Evolutionary conservation across 1,140 invertebrate genomes (phyloP), one percentile per base, ranked within the genome.

Genomic region (Atta colombica): DNA sequence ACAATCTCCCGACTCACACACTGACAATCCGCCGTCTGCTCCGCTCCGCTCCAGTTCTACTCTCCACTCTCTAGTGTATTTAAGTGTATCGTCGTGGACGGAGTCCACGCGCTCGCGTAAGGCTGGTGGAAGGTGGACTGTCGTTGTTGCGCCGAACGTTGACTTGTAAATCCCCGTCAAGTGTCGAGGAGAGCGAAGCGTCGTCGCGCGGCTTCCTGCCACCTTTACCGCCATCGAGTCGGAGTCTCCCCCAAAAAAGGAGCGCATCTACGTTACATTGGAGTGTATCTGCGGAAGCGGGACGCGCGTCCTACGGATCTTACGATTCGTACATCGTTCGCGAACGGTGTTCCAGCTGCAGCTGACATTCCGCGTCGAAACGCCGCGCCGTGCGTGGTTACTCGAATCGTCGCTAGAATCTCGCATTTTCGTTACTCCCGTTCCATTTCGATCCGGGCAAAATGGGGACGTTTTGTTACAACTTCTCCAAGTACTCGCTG

Each of bases 401-500:
- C 2, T 5, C n/a, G 35, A 16, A 18, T 58, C 31, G 4, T 21
- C 53, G 6, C 10, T 35, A 21, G 55, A 75, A 39, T 31, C n/a
- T 39, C 55, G 18, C 31, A 8, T 58, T 58, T 21, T 58, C 28
- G 61, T 18, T n/a, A 10, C 7, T 58, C 14, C 60, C 25, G 18
- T 8, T 12, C 3, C 8, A 3, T 18, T 25, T 18, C 6, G 8
- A 18, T 10, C 53, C 53, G 5, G n/a, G 12, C 12, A 55, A 85
- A 21, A 77, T 61, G 55, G 80, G 45, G 68, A 71, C 31, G 28
- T 25, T 69, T 7, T 97, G 97, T 95, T 97, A 97, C 95, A 96
- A 96, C 75, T 95, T 96, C 90, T 96, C 97, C 88, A 97, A 97
- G 94, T 97, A 97, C 92, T 94, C 97, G 49, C 96, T 97, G 86